A percentile compares a stretch with the other conserved stretches of the same genome.
Conservation (phyloP, 2,113 vertebrate genomes). For the Parus major region DNA sequence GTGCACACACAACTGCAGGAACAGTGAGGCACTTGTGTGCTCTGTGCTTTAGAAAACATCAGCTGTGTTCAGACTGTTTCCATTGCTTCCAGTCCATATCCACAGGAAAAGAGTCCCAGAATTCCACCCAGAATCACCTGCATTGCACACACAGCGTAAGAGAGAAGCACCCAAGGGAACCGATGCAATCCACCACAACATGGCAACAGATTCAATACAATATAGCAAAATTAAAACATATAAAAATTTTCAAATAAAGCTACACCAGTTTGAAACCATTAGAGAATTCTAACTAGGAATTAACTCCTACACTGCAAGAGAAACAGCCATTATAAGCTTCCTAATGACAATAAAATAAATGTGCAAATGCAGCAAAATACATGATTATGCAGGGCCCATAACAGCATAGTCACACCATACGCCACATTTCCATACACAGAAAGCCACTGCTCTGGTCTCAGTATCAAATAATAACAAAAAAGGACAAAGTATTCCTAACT, state of each 20-base stretch:
- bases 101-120: not conserved
- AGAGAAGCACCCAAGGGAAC: not conserved
- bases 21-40: not conserved
- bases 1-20: not conserved
- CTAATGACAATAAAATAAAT: not conserved
- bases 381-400: not conserved
- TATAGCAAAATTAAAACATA: not conserved
- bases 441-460: not conserved
- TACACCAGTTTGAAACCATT: not conserved
- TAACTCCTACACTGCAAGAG: not conserved
- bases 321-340: not conserved
- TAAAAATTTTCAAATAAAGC: not conserved
- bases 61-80: not conserved
- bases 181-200: fast-evolving
- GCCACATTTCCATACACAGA: not conserved
- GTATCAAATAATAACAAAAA: not conserved
- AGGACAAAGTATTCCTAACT: not conserved
- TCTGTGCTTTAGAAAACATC: not conserved
- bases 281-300: not conserved
- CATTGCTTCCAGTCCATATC: not conserved
- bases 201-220: not conserved
- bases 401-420: not conserved
- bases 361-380: not conserved
- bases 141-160: too few species aligned
- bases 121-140: not conserved